These are phyloP conservation scores for Pelochelys cantorii DNA, from an alignment of 2,797 vertebrate species.

Conservation along the genomic window DNA sequence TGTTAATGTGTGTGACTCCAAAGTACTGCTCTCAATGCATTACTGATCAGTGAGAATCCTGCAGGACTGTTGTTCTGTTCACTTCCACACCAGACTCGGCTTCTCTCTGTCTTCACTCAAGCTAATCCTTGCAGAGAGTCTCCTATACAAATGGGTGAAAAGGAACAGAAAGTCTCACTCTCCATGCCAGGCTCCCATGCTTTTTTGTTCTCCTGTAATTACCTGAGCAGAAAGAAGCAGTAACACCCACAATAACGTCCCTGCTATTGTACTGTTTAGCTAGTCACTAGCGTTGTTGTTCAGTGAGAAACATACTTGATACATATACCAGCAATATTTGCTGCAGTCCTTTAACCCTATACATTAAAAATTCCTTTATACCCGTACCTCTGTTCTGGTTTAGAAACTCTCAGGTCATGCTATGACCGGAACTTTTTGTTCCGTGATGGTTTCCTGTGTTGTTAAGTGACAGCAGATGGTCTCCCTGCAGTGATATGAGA, in stretches of 20 bases:
- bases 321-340: background rate
- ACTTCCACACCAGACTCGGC: constrained; percentile 4
- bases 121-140: background rate
- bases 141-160: constrained; percentile 29
- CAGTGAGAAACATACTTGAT: background rate
- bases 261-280: background rate
- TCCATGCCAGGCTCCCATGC: background rate
- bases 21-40: background rate
- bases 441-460: constrained; percentile 73
- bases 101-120: constrained; percentile 16
- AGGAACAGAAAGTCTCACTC: background rate
- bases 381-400: constrained; percentile 56
- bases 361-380: constrained; percentile 19
- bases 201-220: background rate
- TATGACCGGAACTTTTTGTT: constrained; percentile 68
- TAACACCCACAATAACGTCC: background rate
- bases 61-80: background rate
- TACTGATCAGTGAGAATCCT: constrained; percentile 45
- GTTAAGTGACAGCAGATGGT: constrained; percentile 79
- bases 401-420: constrained; percentile 55
- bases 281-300: background rate
- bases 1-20: constrained; percentile 12
- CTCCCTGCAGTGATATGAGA: constrained; percentile 71
- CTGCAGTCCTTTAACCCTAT: constrained; percentile 4
- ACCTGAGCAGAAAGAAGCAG: background rate